These are phyloP conservation scores for Eumeta japonica DNA, from an alignment of 1,140 invertebrate genomes.

Conservation along the genomic window DNA sequence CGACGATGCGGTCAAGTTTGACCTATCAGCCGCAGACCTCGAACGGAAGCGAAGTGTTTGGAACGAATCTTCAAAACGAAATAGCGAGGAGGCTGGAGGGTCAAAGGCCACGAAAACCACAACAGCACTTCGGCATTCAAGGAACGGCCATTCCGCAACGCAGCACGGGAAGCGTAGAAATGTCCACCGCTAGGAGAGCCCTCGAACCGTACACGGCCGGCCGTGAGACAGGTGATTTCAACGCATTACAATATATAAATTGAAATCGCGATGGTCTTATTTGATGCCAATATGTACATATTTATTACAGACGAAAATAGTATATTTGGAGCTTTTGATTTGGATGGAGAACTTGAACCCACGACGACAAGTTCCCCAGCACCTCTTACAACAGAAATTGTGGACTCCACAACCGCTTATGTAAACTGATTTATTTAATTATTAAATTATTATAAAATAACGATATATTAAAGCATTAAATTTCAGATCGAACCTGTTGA, in stretches of 20 bases:
- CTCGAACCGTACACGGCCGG: no score
- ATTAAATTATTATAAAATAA: neutral
- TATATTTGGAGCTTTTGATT: slow-evolving; percentile 41
- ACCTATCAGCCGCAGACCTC: neutral
- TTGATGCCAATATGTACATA: slow-evolving; percentile 6
- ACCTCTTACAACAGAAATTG: neutral
- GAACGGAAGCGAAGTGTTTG: no score
- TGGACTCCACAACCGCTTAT: neutral
- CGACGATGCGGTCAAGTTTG: neutral
- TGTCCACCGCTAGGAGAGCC: no score
- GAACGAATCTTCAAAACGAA: no score
- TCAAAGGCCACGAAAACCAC: neutral
- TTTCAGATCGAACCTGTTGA: neutral
- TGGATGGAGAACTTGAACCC: slow-evolving; percentile 10
- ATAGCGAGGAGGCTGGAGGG: neutral
- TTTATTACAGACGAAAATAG: slow-evolving; percentile 41
- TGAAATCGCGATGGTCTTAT: neutral
- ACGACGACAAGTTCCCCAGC: neutral
- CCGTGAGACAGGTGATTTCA: no score
- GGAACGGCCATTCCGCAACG: neutral
- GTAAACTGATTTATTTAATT: neutral
- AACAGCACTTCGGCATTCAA: neutral
- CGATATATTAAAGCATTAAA: neutral
- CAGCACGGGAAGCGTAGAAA: neutral
- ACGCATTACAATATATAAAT: neutral